Evolutionary conservation across 2,797 vertebrate genomes (phyloP).

Genomic region (Propithecus deckenii): DNA sequence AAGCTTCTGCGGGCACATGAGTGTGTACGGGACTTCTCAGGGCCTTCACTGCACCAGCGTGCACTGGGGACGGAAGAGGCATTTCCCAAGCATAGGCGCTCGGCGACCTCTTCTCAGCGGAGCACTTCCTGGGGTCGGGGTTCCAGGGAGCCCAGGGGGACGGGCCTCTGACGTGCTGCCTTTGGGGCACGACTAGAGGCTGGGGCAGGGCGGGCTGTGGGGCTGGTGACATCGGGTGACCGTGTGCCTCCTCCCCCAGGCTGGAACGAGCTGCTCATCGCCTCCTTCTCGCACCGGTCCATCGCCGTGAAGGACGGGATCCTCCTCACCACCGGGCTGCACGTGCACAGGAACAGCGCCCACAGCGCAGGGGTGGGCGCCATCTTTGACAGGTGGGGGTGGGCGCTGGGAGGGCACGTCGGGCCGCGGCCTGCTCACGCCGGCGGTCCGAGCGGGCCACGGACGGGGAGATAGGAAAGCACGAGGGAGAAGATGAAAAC

Average conservation of each 20-base stretch:
- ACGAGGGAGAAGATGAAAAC: neutral
- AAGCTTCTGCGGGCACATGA: fast-evolving
- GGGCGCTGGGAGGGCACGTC: neutral
- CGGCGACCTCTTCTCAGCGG: neutral
- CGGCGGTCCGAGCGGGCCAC: neutral
- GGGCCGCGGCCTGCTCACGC: fast-evolving
- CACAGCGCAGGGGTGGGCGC: conserved; percentile 99
- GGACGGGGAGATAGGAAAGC: neutral
- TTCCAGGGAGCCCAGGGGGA: neutral
- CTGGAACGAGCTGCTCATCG: conserved; percentile 98
- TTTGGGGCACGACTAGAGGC: fast-evolving
- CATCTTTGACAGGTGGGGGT: conserved; percentile 96
- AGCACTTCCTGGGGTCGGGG: fast-evolving
- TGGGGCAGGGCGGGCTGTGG: fast-evolving
- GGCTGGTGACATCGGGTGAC: neutral
- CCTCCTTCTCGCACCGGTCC: conserved; percentile 98
- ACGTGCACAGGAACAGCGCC: conserved; percentile 97
- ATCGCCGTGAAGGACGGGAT: conserved; percentile 98
- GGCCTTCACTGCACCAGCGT: fast-evolving
- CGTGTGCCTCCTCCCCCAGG: conserved; percentile 84
- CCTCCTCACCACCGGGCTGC: conserved; percentile 95
- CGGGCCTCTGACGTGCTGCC: fast-evolving
- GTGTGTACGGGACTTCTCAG: neutral
- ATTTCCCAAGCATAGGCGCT: fast-evolving
- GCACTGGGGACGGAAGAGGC: fast-evolving